Evolutionary conservation across 2,797 vertebrate genomes (phyloP).

Genomic region (Geotrypetes seraphini): DNA sequence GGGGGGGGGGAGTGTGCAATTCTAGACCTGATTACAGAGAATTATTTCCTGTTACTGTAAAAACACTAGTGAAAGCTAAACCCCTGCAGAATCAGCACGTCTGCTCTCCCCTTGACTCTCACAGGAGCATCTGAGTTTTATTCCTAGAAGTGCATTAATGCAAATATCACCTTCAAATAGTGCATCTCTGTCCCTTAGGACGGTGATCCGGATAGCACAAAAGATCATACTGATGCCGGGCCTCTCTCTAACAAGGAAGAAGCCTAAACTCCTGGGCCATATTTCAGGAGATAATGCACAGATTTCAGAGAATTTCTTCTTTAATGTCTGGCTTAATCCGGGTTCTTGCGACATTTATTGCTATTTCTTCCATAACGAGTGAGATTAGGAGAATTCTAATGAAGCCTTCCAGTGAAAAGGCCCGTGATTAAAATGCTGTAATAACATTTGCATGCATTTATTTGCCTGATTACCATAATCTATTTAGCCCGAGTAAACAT

Average conservation of each 20-base stretch:
- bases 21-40: too few species aligned
- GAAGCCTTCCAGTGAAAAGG: conserved; percentile 68
- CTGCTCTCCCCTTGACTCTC: too few species aligned
- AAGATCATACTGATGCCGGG: too few species aligned
- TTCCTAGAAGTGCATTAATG: too few species aligned
- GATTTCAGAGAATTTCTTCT: conserved; percentile 62
- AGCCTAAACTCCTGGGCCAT: conserved; percentile 56
- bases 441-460: conserved; percentile 73
- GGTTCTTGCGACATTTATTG: conserved; percentile 71
- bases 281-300: conserved; percentile 71
- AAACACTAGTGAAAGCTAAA: too few species aligned
- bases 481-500: conserved; percentile 83
- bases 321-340: conserved; percentile 68
- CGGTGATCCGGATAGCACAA: too few species aligned
- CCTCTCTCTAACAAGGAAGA: conserved; percentile 46
- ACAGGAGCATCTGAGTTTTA: too few species aligned
- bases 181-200: too few species aligned
- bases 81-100: too few species aligned
- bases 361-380: conserved; percentile 78
- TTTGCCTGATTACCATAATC: conserved; percentile 86
- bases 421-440: conserved; percentile 81
- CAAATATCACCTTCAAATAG: too few species aligned
- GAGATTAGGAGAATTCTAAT: conserved; percentile 90
- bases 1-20: too few species aligned
- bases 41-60: too few species aligned